Evolutionary conservation across 1,140 invertebrate genomes (phyloP).

Genomic region (Leptoteleia sp.): DNA sequence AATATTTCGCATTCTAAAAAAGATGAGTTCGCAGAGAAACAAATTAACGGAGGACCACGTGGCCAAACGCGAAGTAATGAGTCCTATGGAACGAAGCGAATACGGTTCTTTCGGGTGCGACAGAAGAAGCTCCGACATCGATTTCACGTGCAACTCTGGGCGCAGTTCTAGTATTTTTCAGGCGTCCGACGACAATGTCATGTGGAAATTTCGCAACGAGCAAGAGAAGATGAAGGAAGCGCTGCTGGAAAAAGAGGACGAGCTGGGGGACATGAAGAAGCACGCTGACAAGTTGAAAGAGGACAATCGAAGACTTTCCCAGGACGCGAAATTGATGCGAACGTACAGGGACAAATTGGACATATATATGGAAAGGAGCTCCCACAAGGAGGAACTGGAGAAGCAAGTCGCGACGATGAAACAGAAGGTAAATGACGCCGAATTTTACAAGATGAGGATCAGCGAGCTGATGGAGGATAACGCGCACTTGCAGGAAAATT

Average conservation of each 20-base stretch:
- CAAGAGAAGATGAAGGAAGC: constrained; percentile 34
- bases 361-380: constrained; percentile 35
- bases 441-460: constrained; percentile 9
- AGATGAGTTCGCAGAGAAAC: background rate
- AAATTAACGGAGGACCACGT: background rate
- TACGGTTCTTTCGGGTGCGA: constrained; percentile 8
- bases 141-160: constrained; percentile 29
- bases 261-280: constrained; percentile 31
- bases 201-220: constrained; percentile 23
- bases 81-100: constrained; percentile 12
- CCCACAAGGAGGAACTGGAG: constrained; percentile 37
- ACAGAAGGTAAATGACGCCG: constrained; percentile 18
- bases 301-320: constrained; percentile 23
- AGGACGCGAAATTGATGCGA: constrained; percentile 34
- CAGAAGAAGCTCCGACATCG: constrained; percentile 26
- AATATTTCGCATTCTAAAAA: constrained; percentile 32
- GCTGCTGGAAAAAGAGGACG: constrained; percentile 33
- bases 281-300: constrained; percentile 11
- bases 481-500: constrained; percentile 19
- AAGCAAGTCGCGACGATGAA: constrained; percentile 15
- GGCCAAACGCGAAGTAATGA: background rate
- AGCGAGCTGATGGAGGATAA: constrained; percentile 39
- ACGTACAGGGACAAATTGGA: constrained; percentile 59
- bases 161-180: constrained; percentile 20
- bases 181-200: no score